Conservation (phyloP, 2,797 vertebrate species). For the Pygocentrus nattereri region DNA sequence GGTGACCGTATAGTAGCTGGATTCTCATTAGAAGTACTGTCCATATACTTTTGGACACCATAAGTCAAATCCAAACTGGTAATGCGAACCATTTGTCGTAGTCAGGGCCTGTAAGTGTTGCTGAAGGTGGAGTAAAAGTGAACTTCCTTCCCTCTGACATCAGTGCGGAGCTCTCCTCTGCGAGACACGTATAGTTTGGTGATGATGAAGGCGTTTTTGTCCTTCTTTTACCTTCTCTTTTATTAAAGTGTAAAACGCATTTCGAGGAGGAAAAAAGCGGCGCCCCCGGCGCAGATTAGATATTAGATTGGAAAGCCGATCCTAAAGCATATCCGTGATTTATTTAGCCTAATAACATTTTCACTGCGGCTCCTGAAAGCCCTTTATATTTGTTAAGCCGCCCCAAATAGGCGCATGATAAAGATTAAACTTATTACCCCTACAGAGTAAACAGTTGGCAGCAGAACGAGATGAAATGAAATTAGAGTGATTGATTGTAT, state of each 20-base stretch:
- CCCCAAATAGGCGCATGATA: conserved; percentile 65
- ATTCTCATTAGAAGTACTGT: no score
- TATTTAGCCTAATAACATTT: conserved; percentile 83
- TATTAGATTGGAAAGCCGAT: conserved; percentile 75
- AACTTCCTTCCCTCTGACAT: not conserved
- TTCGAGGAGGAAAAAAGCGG: conserved; percentile 51
- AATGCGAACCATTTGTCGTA: not conserved
- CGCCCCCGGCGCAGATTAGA: conserved; percentile 70
- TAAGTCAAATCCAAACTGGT: no score
- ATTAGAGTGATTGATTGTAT: conserved; percentile 77
- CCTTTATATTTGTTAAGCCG: conserved; percentile 66
- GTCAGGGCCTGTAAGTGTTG: not conserved
- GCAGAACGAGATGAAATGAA: conserved; percentile 73
- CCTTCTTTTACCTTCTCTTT: conserved; percentile 64
- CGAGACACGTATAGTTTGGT: not conserved
- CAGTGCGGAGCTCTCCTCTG: not conserved
- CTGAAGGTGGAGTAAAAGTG: not conserved
- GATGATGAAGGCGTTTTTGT: conserved; percentile 37
- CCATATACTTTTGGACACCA: no score
- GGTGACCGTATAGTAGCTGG: no score
- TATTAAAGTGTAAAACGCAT: conserved; percentile 77
- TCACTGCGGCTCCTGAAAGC: conserved; percentile 75
- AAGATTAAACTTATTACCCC: conserved; percentile 71
- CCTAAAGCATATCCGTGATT: conserved; percentile 78
- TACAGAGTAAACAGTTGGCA: conserved; percentile 76